Conservation (phyloP, 1,140 invertebrate species). For the Rhizoglyphus robini region DNA sequence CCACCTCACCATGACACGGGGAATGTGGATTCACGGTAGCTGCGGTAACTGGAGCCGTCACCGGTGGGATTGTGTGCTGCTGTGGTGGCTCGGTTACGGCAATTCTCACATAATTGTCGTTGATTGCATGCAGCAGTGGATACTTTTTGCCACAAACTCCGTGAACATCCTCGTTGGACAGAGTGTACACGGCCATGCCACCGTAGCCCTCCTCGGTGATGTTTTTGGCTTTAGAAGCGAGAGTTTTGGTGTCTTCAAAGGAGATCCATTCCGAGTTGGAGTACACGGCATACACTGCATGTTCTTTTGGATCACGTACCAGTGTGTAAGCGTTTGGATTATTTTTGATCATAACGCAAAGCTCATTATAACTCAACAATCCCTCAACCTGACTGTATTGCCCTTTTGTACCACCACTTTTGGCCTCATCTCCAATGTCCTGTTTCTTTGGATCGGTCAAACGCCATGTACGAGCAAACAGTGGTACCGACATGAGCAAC, state of each 20-base stretch:
- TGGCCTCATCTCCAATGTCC: slow-evolving; percentile 10
- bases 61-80: background rate
- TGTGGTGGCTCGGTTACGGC: background rate
- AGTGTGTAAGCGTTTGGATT: background rate
- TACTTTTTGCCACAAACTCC: slow-evolving; percentile 20
- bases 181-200: slow-evolving; percentile 17
- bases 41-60: background rate
- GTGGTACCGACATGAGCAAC: slow-evolving; percentile 17
- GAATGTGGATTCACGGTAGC: background rate
- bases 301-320: background rate
- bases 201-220: slow-evolving; percentile 13
- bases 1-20: background rate
- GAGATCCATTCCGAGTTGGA: slow-evolving; percentile 12
- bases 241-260: slow-evolving; percentile 19
- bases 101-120: background rate
- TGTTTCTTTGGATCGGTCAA: background rate
- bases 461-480: slow-evolving; percentile 17
- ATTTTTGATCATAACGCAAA: slow-evolving; percentile 1
- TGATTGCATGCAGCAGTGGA: slow-evolving; percentile 16
- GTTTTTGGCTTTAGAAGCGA: slow-evolving; percentile 6
- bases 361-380: slow-evolving; percentile 19
- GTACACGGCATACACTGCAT: slow-evolving; percentile 16
- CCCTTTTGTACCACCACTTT: background rate
- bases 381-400: slow-evolving; percentile 2
- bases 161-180: slow-evolving; percentile 20